Evolutionary conservation across 2,888 invertebrate species (phyloP).

Genomic region (Cephalotes varians): DNA sequence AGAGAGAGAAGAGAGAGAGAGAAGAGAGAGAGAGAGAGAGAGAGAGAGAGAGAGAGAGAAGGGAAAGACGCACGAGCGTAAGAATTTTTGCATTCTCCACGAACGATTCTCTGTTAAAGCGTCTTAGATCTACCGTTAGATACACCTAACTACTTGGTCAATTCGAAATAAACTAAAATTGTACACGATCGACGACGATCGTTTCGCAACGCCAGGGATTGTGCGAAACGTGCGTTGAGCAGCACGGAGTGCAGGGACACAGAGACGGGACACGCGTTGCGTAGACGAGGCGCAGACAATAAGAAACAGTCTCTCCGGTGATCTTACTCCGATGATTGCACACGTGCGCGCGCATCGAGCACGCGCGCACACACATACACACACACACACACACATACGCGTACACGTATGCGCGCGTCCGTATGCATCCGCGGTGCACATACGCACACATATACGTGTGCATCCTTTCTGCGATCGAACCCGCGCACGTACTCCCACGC

Average conservation of each 20-base stretch:
- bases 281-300: slow-evolving; percentile 77
- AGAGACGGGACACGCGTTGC: slow-evolving; percentile 48
- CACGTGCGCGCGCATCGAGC: slow-evolving; percentile 34
- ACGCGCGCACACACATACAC: slow-evolving; percentile 15
- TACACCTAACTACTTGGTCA: not conserved
- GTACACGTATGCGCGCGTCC: too few species aligned
- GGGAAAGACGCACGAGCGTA: not conserved
- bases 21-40: not conserved
- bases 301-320: slow-evolving; percentile 74
- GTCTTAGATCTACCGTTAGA: not conserved
- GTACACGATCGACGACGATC: not conserved
- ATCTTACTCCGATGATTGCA: slow-evolving; percentile 68
- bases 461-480: slow-evolving; percentile 41
- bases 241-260: not conserved
- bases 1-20: not conserved
- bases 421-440: too few species aligned
- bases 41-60: not conserved
- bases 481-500: slow-evolving; percentile 3
- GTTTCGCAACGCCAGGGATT: not conserved
- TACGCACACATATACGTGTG: not conserved
- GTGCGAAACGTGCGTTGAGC: not conserved
- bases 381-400: slow-evolving; percentile 16
- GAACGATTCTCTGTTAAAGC: not conserved
- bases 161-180: not conserved
- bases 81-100: not conserved